These are phyloP conservation scores for Zosterops japonicus DNA, from an alignment of 2,113 vertebrate species.

Conservation along the genomic window DNA sequence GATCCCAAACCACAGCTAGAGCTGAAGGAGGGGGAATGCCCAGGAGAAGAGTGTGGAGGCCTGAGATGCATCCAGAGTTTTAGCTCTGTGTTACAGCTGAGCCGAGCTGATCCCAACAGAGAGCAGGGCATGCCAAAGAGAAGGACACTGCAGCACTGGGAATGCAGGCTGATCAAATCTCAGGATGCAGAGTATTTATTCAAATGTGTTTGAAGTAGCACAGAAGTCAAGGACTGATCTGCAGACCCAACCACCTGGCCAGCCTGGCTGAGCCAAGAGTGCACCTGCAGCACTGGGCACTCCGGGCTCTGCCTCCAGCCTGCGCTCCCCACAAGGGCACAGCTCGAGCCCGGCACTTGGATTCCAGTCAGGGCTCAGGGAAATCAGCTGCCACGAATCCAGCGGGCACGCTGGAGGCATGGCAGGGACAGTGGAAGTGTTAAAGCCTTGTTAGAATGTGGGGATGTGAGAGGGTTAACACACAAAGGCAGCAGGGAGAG, in stretches of 20 bases:
- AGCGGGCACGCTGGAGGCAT: fast-evolving
- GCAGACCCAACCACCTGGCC: conserved; percentile 27
- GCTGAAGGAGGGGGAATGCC: background rate
- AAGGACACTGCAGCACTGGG: conserved; percentile 41
- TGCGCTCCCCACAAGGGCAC: background rate
- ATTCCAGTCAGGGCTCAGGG: background rate
- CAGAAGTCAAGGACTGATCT: background rate
- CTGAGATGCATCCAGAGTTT: background rate
- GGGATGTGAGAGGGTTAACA: background rate
- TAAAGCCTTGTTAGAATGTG: background rate
- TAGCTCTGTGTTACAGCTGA: background rate
- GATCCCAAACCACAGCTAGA: background rate
- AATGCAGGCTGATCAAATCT: conserved; percentile 1
- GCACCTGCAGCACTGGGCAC: background rate
- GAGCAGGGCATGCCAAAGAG: background rate
- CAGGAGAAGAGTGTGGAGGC: background rate
- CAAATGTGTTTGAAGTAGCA: conserved; percentile 19
- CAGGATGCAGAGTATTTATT: conserved; percentile 20
- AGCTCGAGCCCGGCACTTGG: background rate
- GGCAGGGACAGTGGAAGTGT: background rate
- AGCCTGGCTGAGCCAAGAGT: background rate
- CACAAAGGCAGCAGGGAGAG: background rate
- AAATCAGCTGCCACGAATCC: background rate
- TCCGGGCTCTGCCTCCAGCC: background rate
- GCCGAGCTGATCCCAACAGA: background rate